Conservation (phyloP, 1,140 invertebrate genomes). For the Drosophila cardini region DNA sequence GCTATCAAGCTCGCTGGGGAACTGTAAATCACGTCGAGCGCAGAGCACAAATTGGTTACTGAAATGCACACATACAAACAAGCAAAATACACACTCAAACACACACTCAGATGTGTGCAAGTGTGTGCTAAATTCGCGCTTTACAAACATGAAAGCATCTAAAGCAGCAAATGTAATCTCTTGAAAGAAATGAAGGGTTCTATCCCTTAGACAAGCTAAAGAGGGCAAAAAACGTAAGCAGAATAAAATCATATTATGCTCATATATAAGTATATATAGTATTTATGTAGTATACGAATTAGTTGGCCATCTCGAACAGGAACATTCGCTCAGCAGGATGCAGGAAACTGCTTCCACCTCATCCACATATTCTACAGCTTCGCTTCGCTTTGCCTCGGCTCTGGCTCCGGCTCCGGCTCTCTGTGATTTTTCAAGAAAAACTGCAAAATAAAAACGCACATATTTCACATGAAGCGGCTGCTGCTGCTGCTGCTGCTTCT, state of each 20-base stretch:
- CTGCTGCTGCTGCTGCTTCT: constrained; percentile 9
- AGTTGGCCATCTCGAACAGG: constrained; percentile 41
- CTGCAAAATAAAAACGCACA: constrained; percentile 40
- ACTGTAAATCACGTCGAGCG: constrained; percentile 79
- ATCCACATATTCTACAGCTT: neutral
- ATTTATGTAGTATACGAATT: constrained; percentile 55
- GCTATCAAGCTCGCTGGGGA: constrained; percentile 63
- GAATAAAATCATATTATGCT: constrained; percentile 53
- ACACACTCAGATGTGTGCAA: neutral
- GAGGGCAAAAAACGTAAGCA: neutral
- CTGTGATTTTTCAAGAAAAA: constrained; percentile 20
- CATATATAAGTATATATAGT: constrained; percentile 5
- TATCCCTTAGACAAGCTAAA: neutral
- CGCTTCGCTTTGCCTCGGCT: neutral
- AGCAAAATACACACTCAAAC: neutral
- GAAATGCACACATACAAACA: constrained; percentile 48
- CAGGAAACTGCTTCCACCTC: constrained; percentile 32
- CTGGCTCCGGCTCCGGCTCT: neutral
- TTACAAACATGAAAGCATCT: constrained; percentile 65
- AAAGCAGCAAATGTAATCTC: constrained; percentile 65
- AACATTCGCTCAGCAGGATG: constrained; percentile 40
- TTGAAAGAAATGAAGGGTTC: constrained; percentile 8
- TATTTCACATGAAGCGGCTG: constrained; percentile 36
- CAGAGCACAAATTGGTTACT: constrained; percentile 79
- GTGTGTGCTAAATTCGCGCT: constrained; percentile 59